phyloP scores from a whole-genome alignment of 2,797 vertebrate genomes.

The Pempheris klunzingeri region DNA sequence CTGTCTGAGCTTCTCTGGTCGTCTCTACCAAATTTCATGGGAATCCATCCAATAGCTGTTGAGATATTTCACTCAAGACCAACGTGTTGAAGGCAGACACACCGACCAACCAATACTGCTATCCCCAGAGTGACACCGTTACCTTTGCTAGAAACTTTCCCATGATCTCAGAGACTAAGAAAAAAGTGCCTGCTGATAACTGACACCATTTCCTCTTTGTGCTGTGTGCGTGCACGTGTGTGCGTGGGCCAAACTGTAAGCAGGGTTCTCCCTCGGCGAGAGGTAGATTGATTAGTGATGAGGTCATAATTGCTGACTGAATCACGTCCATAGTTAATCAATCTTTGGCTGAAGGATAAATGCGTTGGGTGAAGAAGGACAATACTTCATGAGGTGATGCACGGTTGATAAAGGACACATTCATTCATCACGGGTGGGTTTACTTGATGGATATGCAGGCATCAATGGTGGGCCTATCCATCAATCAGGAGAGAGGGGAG shows the following conservation, averaged over 20 bases:
- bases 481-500: slow-evolving; percentile 79
- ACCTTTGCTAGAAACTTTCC: slow-evolving; percentile 58
- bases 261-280: slow-evolving; percentile 52
- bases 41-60: slow-evolving; percentile 30
- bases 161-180: slow-evolving; percentile 64
- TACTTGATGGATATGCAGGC: slow-evolving; percentile 85
- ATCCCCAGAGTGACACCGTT: slow-evolving; percentile 42
- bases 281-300: slow-evolving; percentile 82
- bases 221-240: slow-evolving; percentile 4
- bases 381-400: slow-evolving; percentile 86
- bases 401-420: slow-evolving; percentile 86
- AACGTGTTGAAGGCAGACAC: slow-evolving; percentile 9
- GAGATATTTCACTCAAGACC: slow-evolving; percentile 26
- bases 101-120: slow-evolving; percentile 6
- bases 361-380: slow-evolving; percentile 81
- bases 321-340: slow-evolving; percentile 83
- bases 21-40: slow-evolving; percentile 2
- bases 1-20: not conserved
- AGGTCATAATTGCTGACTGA: slow-evolving; percentile 86
- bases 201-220: slow-evolving; percentile 15
- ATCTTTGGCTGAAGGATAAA: slow-evolving; percentile 85
- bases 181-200: slow-evolving; percentile 53
- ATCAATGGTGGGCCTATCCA: slow-evolving; percentile 78
- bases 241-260: slow-evolving; percentile 50
- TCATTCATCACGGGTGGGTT: slow-evolving; percentile 85